phyloP scores from a whole-genome alignment of 64 coral and sea anemone genomes.

The Porites lutea region DNA sequence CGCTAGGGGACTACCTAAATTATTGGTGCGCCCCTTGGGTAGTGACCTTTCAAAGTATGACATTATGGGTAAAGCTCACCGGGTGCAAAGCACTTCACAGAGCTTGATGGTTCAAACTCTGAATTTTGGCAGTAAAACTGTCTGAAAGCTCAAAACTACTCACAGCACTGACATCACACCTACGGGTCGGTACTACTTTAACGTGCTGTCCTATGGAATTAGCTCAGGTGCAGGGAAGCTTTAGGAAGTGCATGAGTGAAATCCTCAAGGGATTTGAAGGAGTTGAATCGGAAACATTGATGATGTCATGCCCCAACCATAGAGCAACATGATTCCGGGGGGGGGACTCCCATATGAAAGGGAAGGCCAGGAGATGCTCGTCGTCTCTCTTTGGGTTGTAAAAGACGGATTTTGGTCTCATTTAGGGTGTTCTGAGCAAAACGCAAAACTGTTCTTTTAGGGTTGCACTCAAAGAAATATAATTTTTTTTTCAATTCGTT shows the following conservation, averaged over 20 bases:
- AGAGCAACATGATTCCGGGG: too few relatives aligned
- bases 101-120: constrained; percentile 51
- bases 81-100: neutral
- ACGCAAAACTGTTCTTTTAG: too few relatives aligned
- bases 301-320: constrained; percentile 25
- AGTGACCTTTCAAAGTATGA: constrained; percentile 9
- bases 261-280: constrained; percentile 32
- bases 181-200: constrained; percentile 8
- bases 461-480: too few relatives aligned
- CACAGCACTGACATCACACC: constrained; percentile 18
- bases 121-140: constrained; percentile 41
- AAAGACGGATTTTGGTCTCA: too few relatives aligned
- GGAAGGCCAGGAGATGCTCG: too few relatives aligned
- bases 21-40: constrained; percentile 56
- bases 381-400: too few relatives aligned
- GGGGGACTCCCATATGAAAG: too few relatives aligned
- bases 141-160: neutral
- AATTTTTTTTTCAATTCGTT: too few relatives aligned
- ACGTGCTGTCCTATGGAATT: constrained; percentile 20
- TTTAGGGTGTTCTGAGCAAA: too few relatives aligned
- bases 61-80: constrained; percentile 4
- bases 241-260: constrained; percentile 9
- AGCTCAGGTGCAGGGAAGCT: constrained; percentile 31
- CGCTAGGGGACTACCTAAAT: neutral
- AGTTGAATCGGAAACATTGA: constrained; percentile 46